A percentile compares a stretch with the other conserved stretches of the same genome.
phyloP scores from a whole-genome alignment of 2,113 vertebrate species.

The Gymnarchus niloticus region DNA sequence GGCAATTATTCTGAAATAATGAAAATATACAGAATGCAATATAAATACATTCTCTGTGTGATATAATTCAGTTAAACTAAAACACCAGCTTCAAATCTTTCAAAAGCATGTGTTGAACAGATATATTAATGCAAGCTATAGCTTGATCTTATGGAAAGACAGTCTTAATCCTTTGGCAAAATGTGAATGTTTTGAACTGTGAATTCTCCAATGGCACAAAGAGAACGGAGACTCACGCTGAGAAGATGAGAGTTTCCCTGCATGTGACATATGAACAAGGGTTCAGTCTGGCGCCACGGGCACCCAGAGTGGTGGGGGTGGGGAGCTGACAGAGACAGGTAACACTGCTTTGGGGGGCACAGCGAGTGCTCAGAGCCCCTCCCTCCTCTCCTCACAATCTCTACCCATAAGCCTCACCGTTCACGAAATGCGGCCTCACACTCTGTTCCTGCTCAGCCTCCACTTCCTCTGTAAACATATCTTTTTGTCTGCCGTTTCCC shows the following conservation, averaged over 20 bases:
- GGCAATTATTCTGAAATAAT: background rate
- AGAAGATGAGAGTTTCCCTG: background rate
- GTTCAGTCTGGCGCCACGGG: too few species aligned
- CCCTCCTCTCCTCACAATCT: too few species aligned
- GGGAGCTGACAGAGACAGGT: too few species aligned
- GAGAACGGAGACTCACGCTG: background rate
- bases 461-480: background rate
- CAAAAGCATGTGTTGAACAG: background rate
- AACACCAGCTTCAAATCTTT: background rate
- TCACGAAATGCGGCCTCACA: too few species aligned
- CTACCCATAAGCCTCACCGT: too few species aligned
- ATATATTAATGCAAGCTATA: background rate
- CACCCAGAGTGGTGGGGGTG: background rate
- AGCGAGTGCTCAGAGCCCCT: too few species aligned
- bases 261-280: background rate
- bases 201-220: background rate
- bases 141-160: background rate
- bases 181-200: background rate
- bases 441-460: background rate
- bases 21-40: background rate
- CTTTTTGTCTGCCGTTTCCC: background rate
- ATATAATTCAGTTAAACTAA: background rate
- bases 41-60: background rate
- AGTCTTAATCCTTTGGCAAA: background rate
- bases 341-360: too few species aligned